Percentiles rank a stretch among this genome's conserved stretches.
Evolutionary conservation across 2,797 vertebrate genomes (phyloP).

Genomic region (Heterohyrax brucei): DNA sequence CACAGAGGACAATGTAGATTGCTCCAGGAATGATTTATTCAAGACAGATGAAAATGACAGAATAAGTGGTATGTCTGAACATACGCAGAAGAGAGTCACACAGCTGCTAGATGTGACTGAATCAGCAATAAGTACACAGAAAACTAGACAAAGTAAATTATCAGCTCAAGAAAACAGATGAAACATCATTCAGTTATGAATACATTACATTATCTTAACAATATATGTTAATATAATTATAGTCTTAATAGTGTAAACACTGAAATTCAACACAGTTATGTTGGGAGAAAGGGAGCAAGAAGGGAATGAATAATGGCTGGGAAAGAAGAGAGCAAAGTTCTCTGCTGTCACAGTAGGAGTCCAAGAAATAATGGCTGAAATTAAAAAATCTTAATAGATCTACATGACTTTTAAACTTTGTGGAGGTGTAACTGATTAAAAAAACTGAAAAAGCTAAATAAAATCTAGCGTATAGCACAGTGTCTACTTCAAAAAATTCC

Average conservation of each 20-base stretch:
- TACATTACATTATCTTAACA: background rate
- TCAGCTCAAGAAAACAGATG: background rate
- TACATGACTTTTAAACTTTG: conserved; percentile 3
- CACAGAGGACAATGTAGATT: background rate
- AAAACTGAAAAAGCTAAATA: background rate
- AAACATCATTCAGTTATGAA: background rate
- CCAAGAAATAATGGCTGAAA: conserved; percentile 1
- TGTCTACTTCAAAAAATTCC: conserved; percentile 49
- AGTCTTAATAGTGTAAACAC: background rate
- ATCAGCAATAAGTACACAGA: background rate
- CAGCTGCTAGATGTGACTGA: background rate
- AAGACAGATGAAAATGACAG: background rate
- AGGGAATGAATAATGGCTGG: background rate
- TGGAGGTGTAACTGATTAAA: background rate
- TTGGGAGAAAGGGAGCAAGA: no score
- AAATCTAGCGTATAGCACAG: conserved; percentile 19
- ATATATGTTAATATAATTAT: background rate
- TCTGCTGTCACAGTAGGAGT: conserved; percentile 1
- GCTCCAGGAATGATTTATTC: background rate
- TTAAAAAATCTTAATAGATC: background rate
- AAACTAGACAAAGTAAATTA: background rate
- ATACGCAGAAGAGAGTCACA: background rate
- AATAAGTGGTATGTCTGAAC: background rate
- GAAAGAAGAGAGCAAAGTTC: background rate
- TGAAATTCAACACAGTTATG: background rate